Percentiles rank a stretch among this genome's conserved stretches.
Conservation (phyloP, 2,113 vertebrate species). For the Fulmarus glacialis region DNA sequence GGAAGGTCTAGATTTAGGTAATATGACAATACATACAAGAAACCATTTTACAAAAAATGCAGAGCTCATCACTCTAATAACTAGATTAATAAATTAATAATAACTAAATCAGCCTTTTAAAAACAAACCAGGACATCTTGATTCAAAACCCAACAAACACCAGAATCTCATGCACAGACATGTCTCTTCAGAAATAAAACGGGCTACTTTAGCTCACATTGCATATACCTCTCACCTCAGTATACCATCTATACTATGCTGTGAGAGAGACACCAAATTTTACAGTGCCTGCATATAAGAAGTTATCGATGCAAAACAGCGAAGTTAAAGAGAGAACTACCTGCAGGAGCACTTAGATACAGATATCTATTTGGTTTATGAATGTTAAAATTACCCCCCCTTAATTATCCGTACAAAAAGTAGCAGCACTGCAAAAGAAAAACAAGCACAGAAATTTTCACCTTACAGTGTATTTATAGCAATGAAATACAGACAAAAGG, state of each 20-base stretch:
- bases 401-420: neutral
- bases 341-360: neutral
- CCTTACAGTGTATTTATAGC: neutral
- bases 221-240: neutral
- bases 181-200: neutral
- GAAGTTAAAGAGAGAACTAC: neutral
- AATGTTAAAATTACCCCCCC: neutral
- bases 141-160: neutral
- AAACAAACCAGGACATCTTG: neutral
- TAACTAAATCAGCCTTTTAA: neutral
- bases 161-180: neutral
- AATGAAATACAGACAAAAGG: neutral
- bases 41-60: neutral
- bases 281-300: neutral
- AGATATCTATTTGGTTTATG: neutral
- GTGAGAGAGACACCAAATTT: neutral
- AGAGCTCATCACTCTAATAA: neutral
- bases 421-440: neutral
- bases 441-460: neutral
- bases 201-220: neutral
- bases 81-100: neutral
- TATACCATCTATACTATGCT: rapidly evolving
- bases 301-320: neutral
- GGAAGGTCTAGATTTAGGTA: neutral
- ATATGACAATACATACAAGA: neutral